Evolutionary conservation across 2,797 vertebrate genomes (phyloP).

Genomic region (Eulemur rubriventer): DNA sequence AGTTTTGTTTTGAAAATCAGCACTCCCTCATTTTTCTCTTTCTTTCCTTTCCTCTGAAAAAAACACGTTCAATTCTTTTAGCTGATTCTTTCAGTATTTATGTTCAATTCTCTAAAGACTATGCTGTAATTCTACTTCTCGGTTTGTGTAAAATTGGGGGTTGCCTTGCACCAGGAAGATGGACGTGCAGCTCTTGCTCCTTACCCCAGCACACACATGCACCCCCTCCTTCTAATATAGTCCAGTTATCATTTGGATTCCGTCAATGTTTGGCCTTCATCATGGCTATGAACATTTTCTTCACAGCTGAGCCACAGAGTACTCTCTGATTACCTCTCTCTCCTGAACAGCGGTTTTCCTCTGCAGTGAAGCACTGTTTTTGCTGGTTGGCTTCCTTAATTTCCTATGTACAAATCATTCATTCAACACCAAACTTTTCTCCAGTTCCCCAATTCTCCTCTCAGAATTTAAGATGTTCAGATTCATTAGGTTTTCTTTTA

Average conservation of each 20-base stretch:
- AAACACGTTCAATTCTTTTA: background rate
- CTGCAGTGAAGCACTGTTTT: background rate
- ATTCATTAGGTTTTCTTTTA: background rate
- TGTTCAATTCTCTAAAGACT: background rate
- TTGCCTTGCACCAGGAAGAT: background rate
- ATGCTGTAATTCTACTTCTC: background rate
- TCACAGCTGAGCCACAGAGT: too few species aligned
- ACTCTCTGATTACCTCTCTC: background rate
- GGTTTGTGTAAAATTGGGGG: background rate
- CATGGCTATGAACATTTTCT: background rate
- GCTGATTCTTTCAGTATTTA: background rate
- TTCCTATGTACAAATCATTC: background rate
- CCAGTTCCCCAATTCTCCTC: background rate
- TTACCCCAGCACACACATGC: background rate
- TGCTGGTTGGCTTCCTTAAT: background rate
- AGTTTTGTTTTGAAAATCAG: background rate
- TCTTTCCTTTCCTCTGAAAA: background rate
- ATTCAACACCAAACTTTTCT: background rate
- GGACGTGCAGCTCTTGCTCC: background rate
- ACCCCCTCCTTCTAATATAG: too few species aligned
- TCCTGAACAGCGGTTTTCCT: background rate
- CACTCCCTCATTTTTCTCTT: background rate
- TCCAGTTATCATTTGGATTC: background rate
- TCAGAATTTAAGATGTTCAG: background rate
- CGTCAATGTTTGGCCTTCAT: background rate